phyloP scores from a whole-genome alignment of 2,113 vertebrate species.

The Leiothrix lutea region DNA sequence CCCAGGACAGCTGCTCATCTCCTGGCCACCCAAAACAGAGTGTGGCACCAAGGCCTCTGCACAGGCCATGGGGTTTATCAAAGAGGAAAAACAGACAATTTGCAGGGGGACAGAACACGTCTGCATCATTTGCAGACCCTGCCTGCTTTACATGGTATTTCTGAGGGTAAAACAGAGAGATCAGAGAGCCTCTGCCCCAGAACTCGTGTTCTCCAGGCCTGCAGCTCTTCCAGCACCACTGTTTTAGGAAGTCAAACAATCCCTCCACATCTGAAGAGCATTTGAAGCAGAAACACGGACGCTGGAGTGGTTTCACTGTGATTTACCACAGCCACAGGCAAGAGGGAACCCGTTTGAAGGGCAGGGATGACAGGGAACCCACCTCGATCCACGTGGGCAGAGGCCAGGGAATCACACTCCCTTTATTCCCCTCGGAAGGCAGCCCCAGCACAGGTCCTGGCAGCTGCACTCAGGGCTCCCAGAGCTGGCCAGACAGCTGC shows the following conservation, averaged over 20 bases:
- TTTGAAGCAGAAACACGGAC: accelerated
- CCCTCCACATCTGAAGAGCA: background rate
- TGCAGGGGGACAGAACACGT: accelerated
- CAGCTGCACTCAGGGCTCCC: background rate
- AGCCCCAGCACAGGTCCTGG: background rate
- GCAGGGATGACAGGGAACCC: accelerated
- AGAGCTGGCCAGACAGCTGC: accelerated
- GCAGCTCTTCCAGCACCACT: accelerated
- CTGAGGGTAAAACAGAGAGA: accelerated
- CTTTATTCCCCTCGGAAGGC: background rate
- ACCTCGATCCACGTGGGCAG: accelerated
- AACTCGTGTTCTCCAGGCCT: accelerated
- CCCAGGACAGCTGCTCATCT: background rate
- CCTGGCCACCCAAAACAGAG: accelerated
- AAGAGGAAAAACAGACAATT: accelerated
- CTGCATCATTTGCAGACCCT: accelerated
- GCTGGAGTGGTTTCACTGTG: background rate
- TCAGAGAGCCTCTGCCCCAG: background rate
- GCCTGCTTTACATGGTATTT: accelerated
- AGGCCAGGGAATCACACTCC: background rate
- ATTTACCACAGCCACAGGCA: accelerated
- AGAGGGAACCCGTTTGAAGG: background rate
- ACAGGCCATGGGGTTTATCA: accelerated
- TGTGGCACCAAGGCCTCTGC: accelerated
- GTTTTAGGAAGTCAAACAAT: background rate